These are phyloP conservation scores for Hydrozoanthus tunicans DNA, from an alignment of 64 coral and sea anemone species.

Conservation along the genomic window DNA sequence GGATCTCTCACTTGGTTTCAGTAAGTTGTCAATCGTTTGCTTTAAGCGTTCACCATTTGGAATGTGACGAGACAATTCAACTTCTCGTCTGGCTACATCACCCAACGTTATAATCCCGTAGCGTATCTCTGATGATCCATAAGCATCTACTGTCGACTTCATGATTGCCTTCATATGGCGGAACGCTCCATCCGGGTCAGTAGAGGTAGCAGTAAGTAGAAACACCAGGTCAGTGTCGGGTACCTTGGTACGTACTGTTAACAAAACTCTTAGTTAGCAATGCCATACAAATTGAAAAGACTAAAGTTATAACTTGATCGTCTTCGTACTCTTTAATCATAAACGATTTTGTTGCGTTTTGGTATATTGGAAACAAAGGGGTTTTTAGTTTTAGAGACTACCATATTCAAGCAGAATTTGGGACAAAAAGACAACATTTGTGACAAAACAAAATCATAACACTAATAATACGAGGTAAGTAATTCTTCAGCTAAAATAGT, in stretches of 20 bases:
- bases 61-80: constrained; percentile 27
- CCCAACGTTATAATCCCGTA: constrained; percentile 59
- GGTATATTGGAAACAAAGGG: too few species aligned
- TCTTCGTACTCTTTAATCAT: too few species aligned
- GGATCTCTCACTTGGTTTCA: constrained; percentile 9
- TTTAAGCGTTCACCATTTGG: constrained; percentile 49
- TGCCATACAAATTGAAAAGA: too few species aligned
- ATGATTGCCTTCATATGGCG: constrained; percentile 46
- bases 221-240: constrained; percentile 45
- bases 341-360: too few species aligned
- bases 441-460: too few species aligned
- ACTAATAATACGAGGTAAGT: too few species aligned
- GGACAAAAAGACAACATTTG: too few species aligned
- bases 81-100: not conserved
- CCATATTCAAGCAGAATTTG: too few species aligned
- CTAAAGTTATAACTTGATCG: too few species aligned
- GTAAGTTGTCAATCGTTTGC: not conserved
- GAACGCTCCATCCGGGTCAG: constrained; percentile 18
- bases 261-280: not conserved
- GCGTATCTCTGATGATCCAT: constrained; percentile 37
- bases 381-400: too few species aligned
- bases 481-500: too few species aligned
- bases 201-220: constrained; percentile 51
- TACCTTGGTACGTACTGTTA: constrained; percentile 49
- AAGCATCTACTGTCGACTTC: constrained; percentile 36